Evolutionary conservation across 2,888 invertebrate genomes (phyloP).

Genomic region (Microchrysa polita): DNA sequence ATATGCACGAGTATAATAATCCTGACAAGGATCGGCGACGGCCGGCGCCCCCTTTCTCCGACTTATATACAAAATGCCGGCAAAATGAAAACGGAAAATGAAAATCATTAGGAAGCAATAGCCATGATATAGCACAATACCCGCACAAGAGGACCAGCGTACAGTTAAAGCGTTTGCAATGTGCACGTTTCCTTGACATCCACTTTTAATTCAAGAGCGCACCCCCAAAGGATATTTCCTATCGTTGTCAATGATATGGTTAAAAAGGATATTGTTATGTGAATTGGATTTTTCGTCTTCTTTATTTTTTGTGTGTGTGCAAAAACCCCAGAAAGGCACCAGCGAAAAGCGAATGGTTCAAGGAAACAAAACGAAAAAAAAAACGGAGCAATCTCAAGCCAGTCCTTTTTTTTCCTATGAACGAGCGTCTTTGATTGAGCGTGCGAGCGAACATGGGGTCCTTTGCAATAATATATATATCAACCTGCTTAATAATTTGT

Average conservation of each 20-base stretch:
- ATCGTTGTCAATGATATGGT: not conserved
- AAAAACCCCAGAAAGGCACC: too few species aligned
- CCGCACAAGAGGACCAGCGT: not conserved
- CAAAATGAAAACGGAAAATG: not conserved
- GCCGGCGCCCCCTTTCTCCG: not conserved
- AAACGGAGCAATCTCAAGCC: too few species aligned
- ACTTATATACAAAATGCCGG: too few species aligned
- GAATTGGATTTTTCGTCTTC: conserved; percentile 3
- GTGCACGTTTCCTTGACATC: not conserved
- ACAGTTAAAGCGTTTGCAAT: too few species aligned
- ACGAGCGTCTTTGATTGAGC: not conserved
- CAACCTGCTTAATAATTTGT: not conserved
- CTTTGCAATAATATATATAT: not conserved
- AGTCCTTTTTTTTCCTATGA: not conserved
- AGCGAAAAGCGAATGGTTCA: too few species aligned
- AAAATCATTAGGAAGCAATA: conserved; percentile 3
- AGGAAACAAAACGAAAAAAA: too few species aligned
- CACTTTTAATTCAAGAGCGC: conserved; percentile 5
- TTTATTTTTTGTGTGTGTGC: too few species aligned
- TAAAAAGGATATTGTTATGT: not conserved
- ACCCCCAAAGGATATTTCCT: not conserved
- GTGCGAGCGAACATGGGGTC: not conserved
- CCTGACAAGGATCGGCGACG: not conserved
- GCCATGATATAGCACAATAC: not conserved
- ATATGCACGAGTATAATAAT: not conserved